Evolutionary conservation across 2,888 invertebrate genomes (phyloP).

Genomic region (Antheraea yamamai): DNA sequence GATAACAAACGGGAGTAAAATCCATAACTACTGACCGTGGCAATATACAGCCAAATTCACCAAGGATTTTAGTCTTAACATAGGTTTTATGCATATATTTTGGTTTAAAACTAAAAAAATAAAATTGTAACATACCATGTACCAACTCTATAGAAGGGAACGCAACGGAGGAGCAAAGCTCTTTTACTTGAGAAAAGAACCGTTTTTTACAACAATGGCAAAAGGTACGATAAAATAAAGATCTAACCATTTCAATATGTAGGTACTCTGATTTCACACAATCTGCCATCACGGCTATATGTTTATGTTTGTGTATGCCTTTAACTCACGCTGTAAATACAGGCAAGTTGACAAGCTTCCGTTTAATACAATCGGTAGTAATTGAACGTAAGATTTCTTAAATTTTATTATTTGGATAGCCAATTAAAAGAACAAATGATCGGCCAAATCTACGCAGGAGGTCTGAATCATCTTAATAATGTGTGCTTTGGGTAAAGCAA

Average conservation of each 20-base stretch:
- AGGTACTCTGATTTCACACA: neutral
- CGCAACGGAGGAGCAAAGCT: too few species aligned
- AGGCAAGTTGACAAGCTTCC: neutral
- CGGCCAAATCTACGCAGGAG: slow-evolving; percentile 60
- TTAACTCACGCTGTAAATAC: neutral
- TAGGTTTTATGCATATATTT: too few species aligned
- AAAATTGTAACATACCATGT: too few species aligned
- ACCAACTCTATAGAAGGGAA: too few species aligned
- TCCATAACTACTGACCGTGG: too few species aligned
- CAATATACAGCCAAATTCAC: too few species aligned
- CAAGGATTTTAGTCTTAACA: too few species aligned
- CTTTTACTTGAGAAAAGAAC: neutral
- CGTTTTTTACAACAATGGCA: neutral
- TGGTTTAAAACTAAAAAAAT: too few species aligned
- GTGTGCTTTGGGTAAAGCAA: slow-evolving; percentile 53
- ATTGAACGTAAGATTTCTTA: neutral
- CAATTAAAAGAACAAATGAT: slow-evolving; percentile 33
- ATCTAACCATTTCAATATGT: neutral
- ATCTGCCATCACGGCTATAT: neutral
- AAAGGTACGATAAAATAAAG: neutral
- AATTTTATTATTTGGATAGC: slow-evolving; percentile 14
- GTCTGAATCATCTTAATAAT: slow-evolving; percentile 59
- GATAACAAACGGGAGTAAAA: too few species aligned
- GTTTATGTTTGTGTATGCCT: neutral
- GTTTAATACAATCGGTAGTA: neutral